Percentiles rank a stretch among this genome's conserved stretches.
Conservation (phyloP, 1,140 invertebrate species). For the Caenorhabditis latens region DNA sequence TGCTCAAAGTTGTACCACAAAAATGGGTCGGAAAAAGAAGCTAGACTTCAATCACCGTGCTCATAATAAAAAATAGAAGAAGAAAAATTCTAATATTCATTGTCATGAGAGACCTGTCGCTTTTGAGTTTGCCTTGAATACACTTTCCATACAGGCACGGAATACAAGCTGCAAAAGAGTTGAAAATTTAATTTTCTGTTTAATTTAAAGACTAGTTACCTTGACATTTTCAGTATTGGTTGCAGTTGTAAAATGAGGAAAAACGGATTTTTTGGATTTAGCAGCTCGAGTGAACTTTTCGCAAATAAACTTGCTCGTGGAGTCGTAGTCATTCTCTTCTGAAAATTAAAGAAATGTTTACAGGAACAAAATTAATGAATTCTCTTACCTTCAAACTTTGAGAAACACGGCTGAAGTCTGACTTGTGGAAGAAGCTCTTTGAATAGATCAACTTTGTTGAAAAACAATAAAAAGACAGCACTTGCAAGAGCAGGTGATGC, state of each 20-base stretch:
- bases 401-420: neutral
- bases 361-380: neutral
- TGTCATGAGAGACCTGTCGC: conserved; percentile 5
- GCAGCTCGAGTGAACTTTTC: conserved; percentile 31
- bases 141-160: conserved; percentile 42
- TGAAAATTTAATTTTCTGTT: no score
- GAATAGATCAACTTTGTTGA: conserved; percentile 37
- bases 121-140: conserved; percentile 33
- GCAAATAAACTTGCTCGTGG: conserved; percentile 9
- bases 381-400: neutral
- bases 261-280: conserved; percentile 14
- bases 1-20: no score
- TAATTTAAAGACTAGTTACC: neutral
- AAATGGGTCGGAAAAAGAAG: no score
- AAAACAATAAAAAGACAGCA: conserved; percentile 34
- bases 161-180: conserved; percentile 9
- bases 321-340: neutral
- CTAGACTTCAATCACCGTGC: no score
- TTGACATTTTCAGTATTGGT: conserved; percentile 34
- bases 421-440: conserved; percentile 17
- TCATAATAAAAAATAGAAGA: no score
- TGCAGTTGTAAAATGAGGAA: conserved; percentile 33
- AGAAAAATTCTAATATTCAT: no score
- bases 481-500: neutral
- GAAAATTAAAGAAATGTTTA: neutral